Conservation (phyloP, 2,888 invertebrate genomes). For the Mechanitis mazaeus region DNA sequence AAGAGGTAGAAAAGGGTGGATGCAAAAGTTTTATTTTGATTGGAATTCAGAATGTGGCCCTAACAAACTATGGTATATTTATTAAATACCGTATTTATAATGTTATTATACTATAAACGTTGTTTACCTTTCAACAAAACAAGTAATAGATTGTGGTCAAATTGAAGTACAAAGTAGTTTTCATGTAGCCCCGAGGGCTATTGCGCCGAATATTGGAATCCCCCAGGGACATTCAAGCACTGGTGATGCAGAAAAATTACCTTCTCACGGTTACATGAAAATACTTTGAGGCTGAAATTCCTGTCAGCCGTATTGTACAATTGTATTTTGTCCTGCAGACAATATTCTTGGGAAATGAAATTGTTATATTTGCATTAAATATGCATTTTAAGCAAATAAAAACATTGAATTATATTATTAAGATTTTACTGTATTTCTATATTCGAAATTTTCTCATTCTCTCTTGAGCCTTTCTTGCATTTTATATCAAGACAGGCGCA, state of each 20-base stretch:
- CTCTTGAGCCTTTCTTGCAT: conserved; percentile 17
- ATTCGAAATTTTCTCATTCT: background rate
- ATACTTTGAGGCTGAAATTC: conserved; percentile 10
- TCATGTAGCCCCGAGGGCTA: background rate
- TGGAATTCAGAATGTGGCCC: too few relatives aligned
- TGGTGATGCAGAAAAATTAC: conserved; percentile 20
- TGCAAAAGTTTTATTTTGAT: too few relatives aligned
- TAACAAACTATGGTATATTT: too few relatives aligned
- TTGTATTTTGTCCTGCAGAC: too few relatives aligned
- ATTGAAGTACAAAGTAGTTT: background rate
- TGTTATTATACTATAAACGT: background rate
- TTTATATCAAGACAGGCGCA: conserved; percentile 19
- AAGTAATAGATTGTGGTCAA: background rate
- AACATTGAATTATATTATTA: too few relatives aligned
- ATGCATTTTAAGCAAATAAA: too few relatives aligned
- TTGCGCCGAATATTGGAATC: conserved; percentile 19
- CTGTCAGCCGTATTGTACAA: too few relatives aligned
- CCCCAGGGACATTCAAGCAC: conserved; percentile 17
- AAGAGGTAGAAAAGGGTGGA: too few relatives aligned
- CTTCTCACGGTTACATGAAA: conserved; percentile 17
- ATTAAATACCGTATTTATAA: background rate
- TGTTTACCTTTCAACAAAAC: background rate
- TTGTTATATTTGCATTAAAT: too few relatives aligned
- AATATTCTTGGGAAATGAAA: too few relatives aligned
- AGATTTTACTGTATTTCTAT: too few relatives aligned